These are phyloP conservation scores for Drosophila tanythrix DNA, from an alignment of 2,888 invertebrate genomes.

Conservation along the genomic window DNA sequence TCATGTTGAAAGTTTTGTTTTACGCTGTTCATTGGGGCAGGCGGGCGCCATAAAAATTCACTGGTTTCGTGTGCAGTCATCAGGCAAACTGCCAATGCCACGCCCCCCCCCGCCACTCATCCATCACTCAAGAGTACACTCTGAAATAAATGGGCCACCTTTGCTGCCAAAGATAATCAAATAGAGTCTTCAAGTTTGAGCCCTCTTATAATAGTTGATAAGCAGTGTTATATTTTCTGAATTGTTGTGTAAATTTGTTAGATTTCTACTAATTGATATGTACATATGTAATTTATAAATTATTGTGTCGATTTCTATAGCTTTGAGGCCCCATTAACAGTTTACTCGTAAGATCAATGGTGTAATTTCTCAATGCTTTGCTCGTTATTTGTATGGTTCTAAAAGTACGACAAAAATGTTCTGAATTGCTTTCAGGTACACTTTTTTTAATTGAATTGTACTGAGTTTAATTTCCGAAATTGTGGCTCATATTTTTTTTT, in stretches of 20 bases:
- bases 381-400: background rate
- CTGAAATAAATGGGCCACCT: background rate
- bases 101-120: constrained; percentile 1
- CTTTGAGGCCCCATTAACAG: too few species aligned
- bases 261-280: too few species aligned
- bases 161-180: background rate
- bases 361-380: too few species aligned
- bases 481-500: background rate
- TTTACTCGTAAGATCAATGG: too few species aligned
- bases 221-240: background rate
- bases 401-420: background rate
- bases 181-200: fast-evolving
- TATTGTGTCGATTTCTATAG: too few species aligned
- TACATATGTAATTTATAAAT: fast-evolving
- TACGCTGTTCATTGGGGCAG: constrained; percentile 42
- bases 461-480: background rate
- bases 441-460: background rate
- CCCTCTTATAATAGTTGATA: background rate
- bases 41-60: constrained; percentile 49
- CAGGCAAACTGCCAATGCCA: constrained; percentile 4
- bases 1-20: constrained; percentile 67
- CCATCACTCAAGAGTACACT: background rate
- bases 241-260: background rate
- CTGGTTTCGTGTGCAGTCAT: constrained; percentile 31
- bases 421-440: background rate